Evolutionary conservation across 2,113 vertebrate species (phyloP).

Genomic region (Pristiophorus japonicus): DNA sequence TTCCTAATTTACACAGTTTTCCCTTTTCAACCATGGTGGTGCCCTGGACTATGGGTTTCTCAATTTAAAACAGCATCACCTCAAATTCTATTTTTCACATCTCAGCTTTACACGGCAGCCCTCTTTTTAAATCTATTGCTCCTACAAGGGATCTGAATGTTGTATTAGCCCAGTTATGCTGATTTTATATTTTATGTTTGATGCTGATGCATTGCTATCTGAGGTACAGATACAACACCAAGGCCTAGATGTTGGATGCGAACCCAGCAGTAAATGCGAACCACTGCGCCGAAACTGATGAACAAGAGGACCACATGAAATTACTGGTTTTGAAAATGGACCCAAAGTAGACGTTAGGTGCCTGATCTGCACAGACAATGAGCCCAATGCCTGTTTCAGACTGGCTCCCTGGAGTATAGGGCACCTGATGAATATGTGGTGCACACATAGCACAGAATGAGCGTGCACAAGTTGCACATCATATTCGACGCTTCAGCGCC

Average conservation of each 20-base stretch:
- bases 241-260: neutral
- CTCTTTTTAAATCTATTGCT: neutral
- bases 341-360: neutral
- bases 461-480: neutral
- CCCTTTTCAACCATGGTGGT: neutral
- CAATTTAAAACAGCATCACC: neutral
- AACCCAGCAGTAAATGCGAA: neutral
- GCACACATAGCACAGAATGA: no score
- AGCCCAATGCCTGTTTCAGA: neutral
- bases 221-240: neutral
- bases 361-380: neutral
- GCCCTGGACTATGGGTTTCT: neutral
- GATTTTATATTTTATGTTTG: neutral
- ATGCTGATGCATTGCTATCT: neutral
- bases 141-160: neutral
- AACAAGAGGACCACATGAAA: neutral
- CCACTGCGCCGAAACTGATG: neutral
- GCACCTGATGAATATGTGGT: neutral
- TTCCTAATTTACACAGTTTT: neutral
- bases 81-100: neutral
- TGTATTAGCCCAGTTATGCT: neutral
- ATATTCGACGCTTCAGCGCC: neutral
- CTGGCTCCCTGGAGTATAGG: neutral
- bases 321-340: neutral
- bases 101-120: neutral